Evolutionary conservation across 2,113 vertebrate genomes (phyloP), one percentile per base, ranked within the genome.

Genomic region (Gadus macrocephalus): DNA sequence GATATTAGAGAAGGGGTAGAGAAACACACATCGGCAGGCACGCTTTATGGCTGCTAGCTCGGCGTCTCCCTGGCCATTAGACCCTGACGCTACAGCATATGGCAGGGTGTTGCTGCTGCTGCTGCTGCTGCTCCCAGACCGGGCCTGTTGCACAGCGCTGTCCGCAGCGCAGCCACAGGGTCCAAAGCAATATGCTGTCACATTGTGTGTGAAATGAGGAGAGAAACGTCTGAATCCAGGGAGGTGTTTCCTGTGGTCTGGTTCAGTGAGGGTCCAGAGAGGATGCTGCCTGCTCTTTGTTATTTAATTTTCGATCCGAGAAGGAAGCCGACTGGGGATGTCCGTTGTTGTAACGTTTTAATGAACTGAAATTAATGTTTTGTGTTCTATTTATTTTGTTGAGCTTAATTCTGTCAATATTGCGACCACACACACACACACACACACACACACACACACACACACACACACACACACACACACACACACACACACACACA

Each of bases 41-140:
- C 76, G 62, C 78, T 88, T 90, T 87, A 87, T 86, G 82, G 78
- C 81, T 85, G 83, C 76, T 75, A 63, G 62, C 81, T 73, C 70
- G 75, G 78, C 78, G 78, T 79, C 67, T 83, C 78, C 31, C 31
- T 35, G 4, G 31, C 31, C 31, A 35, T 35, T 35, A 35, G 31
- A 4, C 4, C 31, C 31, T 35, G 31, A 35, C 31, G 31, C 31
- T 35, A 74, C 71, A 75, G 84, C 89, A 89, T 90, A 87, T 89
- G 90, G 86, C 83, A 76, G 19, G 11, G 35, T 22, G 77, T 56
- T 80, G 84, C 78, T 78, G 69, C 78, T 63, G 82, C 78, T 78
- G 69, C 78, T 63, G 82, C 76, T 75, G 19, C 59, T 22, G 9
- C 55, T 20, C 19, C 5, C 59, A 61, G 17, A 2, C 59, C 3